Evolutionary conservation across 2,113 vertebrate genomes (phyloP), one percentile per base, ranked within the genome.

Genomic region (Python bivittatus): DNA sequence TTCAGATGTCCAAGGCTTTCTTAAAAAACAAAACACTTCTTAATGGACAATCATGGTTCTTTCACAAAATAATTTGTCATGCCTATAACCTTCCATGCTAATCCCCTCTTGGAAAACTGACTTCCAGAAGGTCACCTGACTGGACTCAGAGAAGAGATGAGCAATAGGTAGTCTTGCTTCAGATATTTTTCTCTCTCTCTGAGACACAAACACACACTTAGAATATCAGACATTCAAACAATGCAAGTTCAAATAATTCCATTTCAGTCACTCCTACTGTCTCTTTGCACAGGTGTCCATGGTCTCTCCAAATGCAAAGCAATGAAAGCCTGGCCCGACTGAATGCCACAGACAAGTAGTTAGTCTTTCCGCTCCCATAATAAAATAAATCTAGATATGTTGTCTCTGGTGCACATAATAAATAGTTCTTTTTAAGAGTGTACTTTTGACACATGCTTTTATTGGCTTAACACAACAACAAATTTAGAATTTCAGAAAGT

Each of bases 401-500:
- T 91, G 58, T 20, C 84, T 87, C 84, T 61, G 64, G 84, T 68
- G 52, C 23, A 38, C 29, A 3, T 29, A 27, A 61, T 52, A 87
- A 87, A 87, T 91, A 86, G 58, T 27, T 54, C 3, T 87, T 92
- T 92, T 90, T 86, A 48, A 61, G 88, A 92, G n/a, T n/a, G 52
- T n/a, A 56, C 1, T 48, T 84, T 84, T 84, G 53, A 27, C 91
- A 54, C 44, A 52, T 61, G 53, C n/a, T 88, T 84, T 90, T 44
- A 72, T 84, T n/a, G 44, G 44, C 12, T 61, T 53, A 90, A 89
- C 54, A 38, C 1, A 4, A 83, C 42, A 48, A 22, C 58, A 58
- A 61, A 88, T 92, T 61, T 61, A 54, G 68, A 88, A 27, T 92
- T 88, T 48, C 42, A 58, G 4, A 83, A 79, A 86, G 25, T n/a